These are phyloP conservation scores for Eupithecia dodoneata DNA, from an alignment of 2,888 invertebrate genomes.

Conservation along the genomic window DNA sequence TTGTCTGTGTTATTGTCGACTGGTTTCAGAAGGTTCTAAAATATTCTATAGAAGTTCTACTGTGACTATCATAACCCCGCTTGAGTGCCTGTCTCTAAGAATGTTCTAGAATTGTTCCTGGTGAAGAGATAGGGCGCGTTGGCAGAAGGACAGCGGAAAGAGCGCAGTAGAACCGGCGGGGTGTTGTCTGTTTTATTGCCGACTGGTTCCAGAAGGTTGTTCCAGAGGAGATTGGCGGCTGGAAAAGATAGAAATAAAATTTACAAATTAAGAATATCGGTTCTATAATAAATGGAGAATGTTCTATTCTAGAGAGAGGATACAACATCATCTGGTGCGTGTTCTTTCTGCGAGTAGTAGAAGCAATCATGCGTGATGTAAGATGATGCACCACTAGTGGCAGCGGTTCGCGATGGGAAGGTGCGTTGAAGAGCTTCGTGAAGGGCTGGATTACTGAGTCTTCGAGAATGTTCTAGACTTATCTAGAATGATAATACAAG, in stretches of 20 bases:
- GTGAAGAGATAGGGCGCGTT: slow-evolving; percentile 87
- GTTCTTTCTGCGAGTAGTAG: slow-evolving; percentile 92
- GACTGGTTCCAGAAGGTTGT: slow-evolving; percentile 88
- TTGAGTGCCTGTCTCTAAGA: slow-evolving; percentile 62
- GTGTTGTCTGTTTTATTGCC: slow-evolving; percentile 85
- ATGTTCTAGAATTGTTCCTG: slow-evolving; percentile 76
- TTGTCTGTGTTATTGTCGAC: slow-evolving; percentile 60
- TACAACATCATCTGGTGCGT: slow-evolving; percentile 71
- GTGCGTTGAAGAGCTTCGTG: slow-evolving; percentile 87
- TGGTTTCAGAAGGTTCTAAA: slow-evolving; percentile 86
- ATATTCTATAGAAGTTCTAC: neutral
- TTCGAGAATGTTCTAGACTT: slow-evolving; percentile 71
- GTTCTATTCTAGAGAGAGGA: slow-evolving; percentile 53
- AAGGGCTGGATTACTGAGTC: slow-evolving; percentile 90
- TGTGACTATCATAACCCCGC: slow-evolving; percentile 51
- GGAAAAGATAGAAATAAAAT: slow-evolving; percentile 44
- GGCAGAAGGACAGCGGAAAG: slow-evolving; percentile 85
- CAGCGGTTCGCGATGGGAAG: slow-evolving; percentile 62
- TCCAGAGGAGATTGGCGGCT: slow-evolving; percentile 90
- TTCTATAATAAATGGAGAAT: slow-evolving; percentile 59
- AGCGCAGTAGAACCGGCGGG: slow-evolving; percentile 84
- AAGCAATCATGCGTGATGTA: slow-evolving; percentile 91
- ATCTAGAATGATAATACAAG: neutral
- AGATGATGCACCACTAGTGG: slow-evolving; percentile 87
- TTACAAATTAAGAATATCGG: too few species aligned